Evolutionary conservation across 2,888 invertebrate species (phyloP).

Genomic region (Eristalis pertinax): DNA sequence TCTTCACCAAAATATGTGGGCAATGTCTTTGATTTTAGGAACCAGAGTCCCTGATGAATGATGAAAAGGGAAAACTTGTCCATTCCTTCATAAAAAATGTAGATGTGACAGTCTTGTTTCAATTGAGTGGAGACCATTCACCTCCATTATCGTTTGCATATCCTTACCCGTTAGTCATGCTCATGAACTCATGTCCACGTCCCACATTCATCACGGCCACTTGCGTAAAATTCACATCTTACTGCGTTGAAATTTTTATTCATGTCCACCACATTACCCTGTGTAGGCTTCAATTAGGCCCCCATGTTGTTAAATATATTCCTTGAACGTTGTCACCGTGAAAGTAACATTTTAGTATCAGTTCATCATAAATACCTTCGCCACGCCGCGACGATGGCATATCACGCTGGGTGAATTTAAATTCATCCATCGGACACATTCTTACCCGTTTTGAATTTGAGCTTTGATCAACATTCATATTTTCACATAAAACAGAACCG

Average conservation of each 20-base stretch:
- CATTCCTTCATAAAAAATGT: background rate
- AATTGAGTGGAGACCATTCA: background rate
- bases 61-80: background rate
- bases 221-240: constrained; percentile 10
- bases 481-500: constrained; percentile 15
- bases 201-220: constrained; percentile 14
- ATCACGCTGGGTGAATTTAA: constrained; percentile 46
- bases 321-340: constrained; percentile 8
- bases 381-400: background rate
- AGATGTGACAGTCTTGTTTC: background rate
- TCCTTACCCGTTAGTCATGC: background rate
- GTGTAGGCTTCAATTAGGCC: constrained; percentile 20
- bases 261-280: constrained; percentile 18
- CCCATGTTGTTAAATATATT: background rate
- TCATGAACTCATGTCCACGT: background rate
- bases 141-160: background rate
- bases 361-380: constrained; percentile 55
- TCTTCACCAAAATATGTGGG: background rate
- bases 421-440: constrained; percentile 15
- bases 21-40: background rate
- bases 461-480: constrained; percentile 28
- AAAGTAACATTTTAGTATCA: constrained; percentile 16
- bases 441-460: background rate
- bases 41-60: background rate
- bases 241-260: constrained; percentile 39